Percentiles rank a stretch among this genome's conserved stretches.
Conservation (phyloP, 1,140 invertebrate species). For the Drosophila takahashii region DNA sequence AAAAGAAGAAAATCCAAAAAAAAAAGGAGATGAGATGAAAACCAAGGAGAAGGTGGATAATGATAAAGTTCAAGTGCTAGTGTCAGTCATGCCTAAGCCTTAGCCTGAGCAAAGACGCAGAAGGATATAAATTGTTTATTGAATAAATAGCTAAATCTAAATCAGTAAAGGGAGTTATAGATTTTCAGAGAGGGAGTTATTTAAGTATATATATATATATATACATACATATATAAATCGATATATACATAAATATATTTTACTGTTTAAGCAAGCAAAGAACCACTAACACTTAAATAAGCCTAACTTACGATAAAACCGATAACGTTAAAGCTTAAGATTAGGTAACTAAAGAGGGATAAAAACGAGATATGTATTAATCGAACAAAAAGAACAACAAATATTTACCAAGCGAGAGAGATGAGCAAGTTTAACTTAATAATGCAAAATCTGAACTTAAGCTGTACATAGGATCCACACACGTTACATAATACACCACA, state of each 20-base stretch:
- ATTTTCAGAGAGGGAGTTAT: constrained; percentile 65
- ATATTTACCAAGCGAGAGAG: constrained; percentile 62
- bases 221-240: constrained; percentile 54
- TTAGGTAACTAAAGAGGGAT: constrained; percentile 44
- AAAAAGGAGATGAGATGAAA: constrained; percentile 18
- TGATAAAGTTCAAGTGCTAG: constrained; percentile 53
- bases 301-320: constrained; percentile 69
- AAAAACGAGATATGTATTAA: constrained; percentile 67
- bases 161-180: constrained; percentile 67
- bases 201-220: constrained; percentile 68
- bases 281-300: constrained; percentile 81
- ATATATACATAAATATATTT: constrained; percentile 64
- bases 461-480: constrained; percentile 58
- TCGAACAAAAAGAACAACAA: constrained; percentile 53
- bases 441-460: constrained; percentile 50
- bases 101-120: constrained; percentile 42
- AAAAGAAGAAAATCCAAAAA: constrained; percentile 25
- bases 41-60: constrained; percentile 26
- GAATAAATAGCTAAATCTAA: constrained; percentile 72
- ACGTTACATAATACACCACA: constrained; percentile 35
- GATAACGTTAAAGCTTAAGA: constrained; percentile 67
- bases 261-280: constrained; percentile 78
- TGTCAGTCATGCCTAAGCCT: constrained; percentile 50
- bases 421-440: constrained; percentile 62
- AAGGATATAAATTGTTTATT: constrained; percentile 64